Evolutionary conservation across 2,113 vertebrate species (phyloP), one percentile per base, ranked within the genome.

Genomic region (Sander lucioperca): DNA sequence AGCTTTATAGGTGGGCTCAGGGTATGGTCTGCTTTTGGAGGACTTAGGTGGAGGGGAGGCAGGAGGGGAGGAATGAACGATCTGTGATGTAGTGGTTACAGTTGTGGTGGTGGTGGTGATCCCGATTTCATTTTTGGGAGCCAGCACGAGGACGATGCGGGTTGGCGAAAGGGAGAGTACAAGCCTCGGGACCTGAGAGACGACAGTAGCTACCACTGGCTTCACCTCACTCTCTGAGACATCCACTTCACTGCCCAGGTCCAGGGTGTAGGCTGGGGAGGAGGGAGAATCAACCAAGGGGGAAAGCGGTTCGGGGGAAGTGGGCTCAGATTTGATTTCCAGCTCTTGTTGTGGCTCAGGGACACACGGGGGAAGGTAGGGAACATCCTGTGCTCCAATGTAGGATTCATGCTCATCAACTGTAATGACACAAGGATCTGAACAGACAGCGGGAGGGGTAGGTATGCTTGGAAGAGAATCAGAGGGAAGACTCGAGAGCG

Each of bases 241-340:
- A 25, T 95, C 94, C 27, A 96, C 95, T 58, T 96, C 95, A 45
- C 94, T 95, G 69, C 94, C 95, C 45, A 96, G 89, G 76, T 95
- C 94, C 54, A 96, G 77, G 4, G 94, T 93, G 88, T 86, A 90
- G 53, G 82, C 78, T 7, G 94, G 93, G 33, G 93, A 94, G 67
- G 91, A 83, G 1, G 92, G 83, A 21, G 89, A 84, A 8, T 86
- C 85, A 9, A 80, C 58, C 12, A 16, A 16, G 0, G 73, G 61
- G 66, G 84, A 21, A 19, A 86, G 70, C 2, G 89, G 85, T 19
- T 79, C 84, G 0, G 93, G 92, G 16, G 94, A 94, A 1, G 69
- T 51, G 0, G 95, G 92, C 86, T 96, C 95, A 0, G 90, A 94
- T 79, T 95, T 95, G 51, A 95, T 94, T 80, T 94, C 93, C 2